Percentiles rank a stretch among this genome's conserved stretches.
Conservation (phyloP, 2,797 vertebrate species). For the Sebastes umbrosus region DNA sequence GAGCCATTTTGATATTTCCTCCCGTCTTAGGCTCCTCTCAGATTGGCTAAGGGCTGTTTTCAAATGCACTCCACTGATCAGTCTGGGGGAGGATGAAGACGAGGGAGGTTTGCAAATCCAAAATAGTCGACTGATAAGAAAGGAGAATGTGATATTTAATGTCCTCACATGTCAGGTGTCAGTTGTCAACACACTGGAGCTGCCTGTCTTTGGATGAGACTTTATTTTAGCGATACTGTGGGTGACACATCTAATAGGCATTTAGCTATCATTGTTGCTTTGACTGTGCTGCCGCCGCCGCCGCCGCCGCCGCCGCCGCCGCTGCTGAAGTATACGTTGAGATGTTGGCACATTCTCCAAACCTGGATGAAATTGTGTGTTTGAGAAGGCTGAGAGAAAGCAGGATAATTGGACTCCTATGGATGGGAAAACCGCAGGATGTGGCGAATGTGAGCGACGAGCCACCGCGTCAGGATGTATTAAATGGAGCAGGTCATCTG, state of each 20-base stretch:
- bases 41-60: constrained; percentile 85
- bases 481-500: constrained; percentile 47
- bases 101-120: constrained; percentile 47
- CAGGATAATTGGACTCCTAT: constrained; percentile 35
- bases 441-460: constrained; percentile 37
- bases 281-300: neutral
- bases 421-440: constrained; percentile 31
- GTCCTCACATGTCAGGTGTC: constrained; percentile 29
- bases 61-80: constrained; percentile 80
- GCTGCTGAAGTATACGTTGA: neutral
- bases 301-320: too few relatives aligned
- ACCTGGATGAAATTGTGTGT: neutral
- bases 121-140: constrained; percentile 34
- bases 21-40: constrained; percentile 79
- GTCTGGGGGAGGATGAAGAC: constrained; percentile 42
- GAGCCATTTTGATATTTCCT: constrained; percentile 86
- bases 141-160: constrained; percentile 34
- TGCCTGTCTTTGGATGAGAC: constrained; percentile 16
- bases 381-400: constrained; percentile 15
- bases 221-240: constrained; percentile 16
- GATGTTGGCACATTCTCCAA: constrained; percentile 1
- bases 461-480: constrained; percentile 28
- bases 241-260: constrained; percentile 33
- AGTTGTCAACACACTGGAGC: constrained; percentile 25
- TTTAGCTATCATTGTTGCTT: constrained; percentile 25